These are phyloP conservation scores for Cacatua alba DNA, from an alignment of 2,113 vertebrate genomes.

Conservation along the genomic window DNA sequence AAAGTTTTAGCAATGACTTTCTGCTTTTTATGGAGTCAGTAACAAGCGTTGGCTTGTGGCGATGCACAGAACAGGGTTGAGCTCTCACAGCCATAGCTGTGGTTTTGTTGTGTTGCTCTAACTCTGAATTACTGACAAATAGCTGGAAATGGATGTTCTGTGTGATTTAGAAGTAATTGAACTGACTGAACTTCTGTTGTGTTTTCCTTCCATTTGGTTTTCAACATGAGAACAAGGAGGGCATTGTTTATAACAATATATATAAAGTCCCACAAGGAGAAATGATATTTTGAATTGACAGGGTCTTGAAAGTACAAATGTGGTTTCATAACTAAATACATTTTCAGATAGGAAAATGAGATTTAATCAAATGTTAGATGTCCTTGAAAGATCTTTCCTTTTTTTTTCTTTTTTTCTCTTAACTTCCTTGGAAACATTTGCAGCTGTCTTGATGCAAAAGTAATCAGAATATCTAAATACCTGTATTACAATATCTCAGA, in stretches of 20 bases:
- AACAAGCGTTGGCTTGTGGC: not conserved
- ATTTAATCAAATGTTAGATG: conserved; percentile 5
- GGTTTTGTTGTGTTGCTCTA: not conserved
- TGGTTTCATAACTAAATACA: conserved; percentile 33
- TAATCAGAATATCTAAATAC: not conserved
- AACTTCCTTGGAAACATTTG: not conserved
- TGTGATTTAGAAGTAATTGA: conserved; percentile 42
- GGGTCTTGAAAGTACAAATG: conserved; percentile 20
- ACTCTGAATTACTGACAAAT: not conserved
- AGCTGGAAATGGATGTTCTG: not conserved
- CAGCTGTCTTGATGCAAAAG: not conserved
- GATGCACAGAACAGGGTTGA: not conserved
- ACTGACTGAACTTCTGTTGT: conserved; percentile 44
- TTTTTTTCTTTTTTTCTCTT: not conserved
- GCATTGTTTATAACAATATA: conserved; percentile 54
- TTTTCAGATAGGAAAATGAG: conserved; percentile 40
- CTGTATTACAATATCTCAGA: not conserved
- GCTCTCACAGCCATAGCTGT: not conserved
- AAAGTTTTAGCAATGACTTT: not conserved
- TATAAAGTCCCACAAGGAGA: not conserved
- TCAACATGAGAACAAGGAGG: conserved; percentile 52
- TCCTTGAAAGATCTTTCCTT: not conserved
- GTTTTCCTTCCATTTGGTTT: conserved; percentile 37
- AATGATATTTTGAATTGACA: not conserved
- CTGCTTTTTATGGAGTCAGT: not conserved